Evolutionary conservation across 35 echinoderm and acorn worm species (phyloP).

Genomic region (Chiridota heheva): DNA sequence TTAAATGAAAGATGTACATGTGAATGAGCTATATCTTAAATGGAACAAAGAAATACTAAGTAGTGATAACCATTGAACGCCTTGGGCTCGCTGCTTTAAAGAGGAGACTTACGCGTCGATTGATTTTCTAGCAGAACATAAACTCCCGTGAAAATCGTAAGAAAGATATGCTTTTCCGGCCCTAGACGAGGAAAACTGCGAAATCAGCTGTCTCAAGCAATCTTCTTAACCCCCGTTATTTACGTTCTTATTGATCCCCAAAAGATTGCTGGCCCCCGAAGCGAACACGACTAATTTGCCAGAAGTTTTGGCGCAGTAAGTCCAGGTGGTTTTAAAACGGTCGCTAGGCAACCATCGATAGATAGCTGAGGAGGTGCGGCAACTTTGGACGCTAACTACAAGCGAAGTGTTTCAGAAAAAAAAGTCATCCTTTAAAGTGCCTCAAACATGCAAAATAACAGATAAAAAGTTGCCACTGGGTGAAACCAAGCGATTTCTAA

Average conservation of each 20-base stretch:
- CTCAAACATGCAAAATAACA: constrained; percentile 20
- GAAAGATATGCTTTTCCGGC: not conserved
- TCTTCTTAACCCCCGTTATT: constrained; percentile 26
- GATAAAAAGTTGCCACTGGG: too few species aligned
- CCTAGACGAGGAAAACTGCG: too few species aligned
- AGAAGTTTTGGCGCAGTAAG: constrained; percentile 28
- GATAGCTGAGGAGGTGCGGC: constrained; percentile 22
- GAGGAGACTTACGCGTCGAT: constrained; percentile 34
- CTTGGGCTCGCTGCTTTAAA: too few species aligned
- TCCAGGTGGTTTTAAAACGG: constrained; percentile 37
- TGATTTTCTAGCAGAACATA: constrained; percentile 8
- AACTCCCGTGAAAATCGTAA: constrained; percentile 37
- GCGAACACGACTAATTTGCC: constrained; percentile 50
- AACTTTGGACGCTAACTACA: too few species aligned
- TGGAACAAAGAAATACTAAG: too few species aligned
- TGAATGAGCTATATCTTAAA: too few species aligned
- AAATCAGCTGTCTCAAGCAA: constrained; percentile 45
- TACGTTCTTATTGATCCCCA: constrained; percentile 35
- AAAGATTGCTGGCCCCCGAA: constrained; percentile 21
- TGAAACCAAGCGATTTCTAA: too few species aligned
- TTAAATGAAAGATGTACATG: too few species aligned
- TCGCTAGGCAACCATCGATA: constrained; percentile 54
- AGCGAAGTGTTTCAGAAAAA: constrained; percentile 29
- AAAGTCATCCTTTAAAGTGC: constrained; percentile 16
- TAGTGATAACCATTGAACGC: too few species aligned